phyloP scores from a whole-genome alignment of 2,113 vertebrate genomes.

The Nesogale talazaci region DNA sequence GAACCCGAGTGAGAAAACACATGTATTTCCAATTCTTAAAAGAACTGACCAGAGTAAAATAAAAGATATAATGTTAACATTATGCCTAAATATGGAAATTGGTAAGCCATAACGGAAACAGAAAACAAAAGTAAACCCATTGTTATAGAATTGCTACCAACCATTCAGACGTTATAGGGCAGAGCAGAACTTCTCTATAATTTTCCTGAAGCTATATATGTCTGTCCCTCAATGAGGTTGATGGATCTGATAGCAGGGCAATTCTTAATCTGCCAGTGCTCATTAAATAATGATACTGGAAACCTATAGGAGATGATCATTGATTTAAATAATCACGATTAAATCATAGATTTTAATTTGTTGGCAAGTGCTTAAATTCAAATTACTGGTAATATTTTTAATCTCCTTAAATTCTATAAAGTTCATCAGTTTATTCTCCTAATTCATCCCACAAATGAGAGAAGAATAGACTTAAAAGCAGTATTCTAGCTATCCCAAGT shows the following conservation, averaged over 20 bases:
- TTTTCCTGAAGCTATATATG: too few species aligned
- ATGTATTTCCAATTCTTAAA: background rate
- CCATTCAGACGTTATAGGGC: too few species aligned
- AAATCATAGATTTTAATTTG: background rate
- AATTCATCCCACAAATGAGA: background rate
- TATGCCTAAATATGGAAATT: background rate
- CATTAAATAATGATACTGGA: background rate
- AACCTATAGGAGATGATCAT: background rate
- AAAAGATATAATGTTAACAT: background rate
- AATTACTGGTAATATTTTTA: background rate
- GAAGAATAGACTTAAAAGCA: background rate
- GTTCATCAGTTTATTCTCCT: background rate
- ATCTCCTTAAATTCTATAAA: background rate
- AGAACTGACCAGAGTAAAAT: background rate
- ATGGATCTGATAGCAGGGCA: too few species aligned
- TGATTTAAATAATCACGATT: constrained; percentile 9
- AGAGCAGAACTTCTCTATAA: too few species aligned
- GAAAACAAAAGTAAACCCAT: too few species aligned
- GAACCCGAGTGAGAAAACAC: background rate
- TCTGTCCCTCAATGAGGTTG: too few species aligned
- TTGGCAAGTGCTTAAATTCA: background rate
- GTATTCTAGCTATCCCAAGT: background rate
- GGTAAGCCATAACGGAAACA: background rate
- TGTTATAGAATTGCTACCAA: too few species aligned
- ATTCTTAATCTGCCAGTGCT: too few species aligned